A percentile compares a stretch with the other conserved stretches of the same genome.
These are phyloP conservation scores for Orussus abietinus DNA, from an alignment of 1,140 invertebrate species.

Conservation along the genomic window DNA sequence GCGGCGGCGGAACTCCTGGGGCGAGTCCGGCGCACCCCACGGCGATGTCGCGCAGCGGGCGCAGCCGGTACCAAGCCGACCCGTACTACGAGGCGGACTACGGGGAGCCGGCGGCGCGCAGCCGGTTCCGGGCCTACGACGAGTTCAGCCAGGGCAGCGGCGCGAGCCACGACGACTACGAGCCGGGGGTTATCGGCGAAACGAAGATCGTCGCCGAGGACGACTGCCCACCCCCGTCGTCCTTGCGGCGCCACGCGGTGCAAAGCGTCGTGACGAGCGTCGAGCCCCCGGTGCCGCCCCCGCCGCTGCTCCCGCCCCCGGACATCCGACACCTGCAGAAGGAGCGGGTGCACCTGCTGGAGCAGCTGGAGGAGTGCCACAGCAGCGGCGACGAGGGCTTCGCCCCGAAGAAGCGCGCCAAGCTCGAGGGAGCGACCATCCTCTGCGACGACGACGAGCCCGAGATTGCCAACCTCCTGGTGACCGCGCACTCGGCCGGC, in stretches of 20 bases:
- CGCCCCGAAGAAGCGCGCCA: slow-evolving; percentile 62
- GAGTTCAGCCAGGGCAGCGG: slow-evolving; percentile 64
- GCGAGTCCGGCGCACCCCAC: slow-evolving; percentile 49
- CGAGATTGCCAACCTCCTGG: slow-evolving; percentile 50
- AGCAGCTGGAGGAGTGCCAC: slow-evolving; percentile 69
- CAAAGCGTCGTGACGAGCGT: slow-evolving; percentile 42
- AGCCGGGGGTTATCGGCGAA: slow-evolving; percentile 38
- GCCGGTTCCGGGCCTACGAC: slow-evolving; percentile 59
- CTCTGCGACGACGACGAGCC: slow-evolving; percentile 49
- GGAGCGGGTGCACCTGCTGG: slow-evolving; percentile 65
- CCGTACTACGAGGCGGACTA: slow-evolving; percentile 49
- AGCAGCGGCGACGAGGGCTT: slow-evolving; percentile 69
- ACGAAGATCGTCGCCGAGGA: slow-evolving; percentile 40
- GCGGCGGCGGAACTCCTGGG: slow-evolving; percentile 44
- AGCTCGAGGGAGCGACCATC: slow-evolving; percentile 55
- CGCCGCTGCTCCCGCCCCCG: slow-evolving; percentile 48
- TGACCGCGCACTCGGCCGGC: slow-evolving; percentile 48
- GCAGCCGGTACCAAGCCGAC: slow-evolving; percentile 44
- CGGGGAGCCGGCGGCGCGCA: slow-evolving; percentile 53
- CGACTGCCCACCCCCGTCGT: slow-evolving; percentile 30
- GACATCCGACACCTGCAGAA: slow-evolving; percentile 69
- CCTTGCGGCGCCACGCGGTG: slow-evolving; percentile 37
- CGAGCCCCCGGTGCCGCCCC: slow-evolving; percentile 35
- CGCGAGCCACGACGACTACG: slow-evolving; percentile 60
- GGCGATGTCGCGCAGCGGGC: slow-evolving; percentile 41